These are phyloP conservation scores for Laticauda laticaudata DNA, from an alignment of 2,113 vertebrate genomes.

Conservation along the genomic window DNA sequence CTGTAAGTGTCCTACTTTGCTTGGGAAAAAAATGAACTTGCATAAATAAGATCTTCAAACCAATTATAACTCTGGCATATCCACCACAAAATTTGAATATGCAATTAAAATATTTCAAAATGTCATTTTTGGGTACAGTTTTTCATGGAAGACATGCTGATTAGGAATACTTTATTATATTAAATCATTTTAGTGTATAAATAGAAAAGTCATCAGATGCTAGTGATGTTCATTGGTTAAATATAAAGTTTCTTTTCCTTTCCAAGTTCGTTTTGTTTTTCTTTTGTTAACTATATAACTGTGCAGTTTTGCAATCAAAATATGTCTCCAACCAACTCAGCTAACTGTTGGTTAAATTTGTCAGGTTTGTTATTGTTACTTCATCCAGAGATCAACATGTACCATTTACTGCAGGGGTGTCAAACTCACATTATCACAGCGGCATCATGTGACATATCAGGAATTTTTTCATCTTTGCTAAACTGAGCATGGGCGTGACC, in stretches of 20 bases:
- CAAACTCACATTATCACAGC: too few relatives aligned
- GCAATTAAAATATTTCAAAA: constrained; percentile 78
- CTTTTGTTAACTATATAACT: too few relatives aligned
- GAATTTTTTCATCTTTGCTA: too few relatives aligned
- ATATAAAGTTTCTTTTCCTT: background rate
- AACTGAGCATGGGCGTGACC: too few relatives aligned
- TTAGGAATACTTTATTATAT: constrained; percentile 68
- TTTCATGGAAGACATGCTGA: constrained; percentile 70
- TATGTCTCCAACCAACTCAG: background rate
- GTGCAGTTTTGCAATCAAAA: background rate
- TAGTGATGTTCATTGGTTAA: constrained; percentile 34
- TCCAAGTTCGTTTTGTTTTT: background rate
- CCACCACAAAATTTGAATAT: constrained; percentile 68
- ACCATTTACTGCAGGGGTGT: background rate
- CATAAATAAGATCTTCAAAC: constrained; percentile 80
- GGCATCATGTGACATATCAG: too few relatives aligned
- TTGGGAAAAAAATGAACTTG: constrained; percentile 77
- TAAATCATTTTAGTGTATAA: constrained; percentile 41
- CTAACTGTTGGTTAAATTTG: background rate
- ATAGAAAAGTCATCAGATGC: constrained; percentile 39
- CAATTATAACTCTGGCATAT: constrained; percentile 71
- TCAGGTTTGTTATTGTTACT: background rate
- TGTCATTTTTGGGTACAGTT: constrained; percentile 69
- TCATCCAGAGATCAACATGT: background rate
- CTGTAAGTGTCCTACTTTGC: constrained; percentile 60